Base-by-base conservation (phyloP, 2,888 invertebrate species). In the Pomacea canaliculata region DNA sequence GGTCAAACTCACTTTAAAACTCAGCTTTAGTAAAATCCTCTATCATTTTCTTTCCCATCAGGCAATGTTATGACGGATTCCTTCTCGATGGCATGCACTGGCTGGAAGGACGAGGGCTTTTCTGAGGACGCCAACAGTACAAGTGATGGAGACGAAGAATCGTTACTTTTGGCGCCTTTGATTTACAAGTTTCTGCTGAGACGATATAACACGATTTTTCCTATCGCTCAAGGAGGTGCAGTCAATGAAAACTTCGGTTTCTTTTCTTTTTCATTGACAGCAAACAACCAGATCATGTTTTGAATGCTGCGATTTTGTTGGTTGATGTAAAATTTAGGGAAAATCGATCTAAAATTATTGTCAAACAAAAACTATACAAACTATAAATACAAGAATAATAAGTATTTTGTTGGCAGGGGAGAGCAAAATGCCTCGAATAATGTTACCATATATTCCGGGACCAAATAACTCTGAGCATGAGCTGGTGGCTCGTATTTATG, bases 141-240 rank as follows among this genome's bases (percentile, higher is more conserved):
- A 37, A 37, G 37, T 37, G 37, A 37, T 19, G 8, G 3, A n/a
- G 68, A 46, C 49, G 68, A 69, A 13, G 18, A 1, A 19, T 8
- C 9, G 8, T 7, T 37, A n/a, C 18, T 49, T 23, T 12, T n/a
- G 13, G 5, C 23, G 8, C 46, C 37, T 18, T 16, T 69, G 49
- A 12, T n/a, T 48, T 69, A 69, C 68, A 69, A 69, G n/a, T 69
- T 69, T 48, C 19, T 69, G 68, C 68, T 69, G 10, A 46, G 68
- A 19, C 9, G 19, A 19, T n/a, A 69, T 23, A 19, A 5, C 46
- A 49, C 48, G 16, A 16, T 51, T 49, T 13, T 69, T 10, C 68
- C 68, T 16, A 49, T 69, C 5, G 68, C 49, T 19, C 48, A 69
- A 69, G n/a, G 27, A 48, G 49, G 68, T 69, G 9, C 19, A 19